A percentile compares a stretch with the other conserved stretches of the same genome.
phyloP scores from a whole-genome alignment of 2,113 vertebrate species.

The Mus musculus region GRCm39 chrX:8085001-8085500 shows the following conservation, averaged over 20 bases:
- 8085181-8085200: neutral
- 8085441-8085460: neutral
- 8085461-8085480: neutral
- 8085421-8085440: neutral
- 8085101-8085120: neutral
- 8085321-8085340: neutral
- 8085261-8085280: neutral
- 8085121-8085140: neutral
- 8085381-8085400: neutral
- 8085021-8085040: neutral
- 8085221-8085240: neutral
- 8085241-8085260: neutral
- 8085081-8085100: neutral
- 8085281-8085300: neutral
- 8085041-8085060: neutral
- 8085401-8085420: neutral
- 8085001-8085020: neutral
- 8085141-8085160: neutral
- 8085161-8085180: neutral
- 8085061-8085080: neutral
- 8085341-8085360: neutral
- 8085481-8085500: neutral
- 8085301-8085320: neutral
- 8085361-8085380: neutral
- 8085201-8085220: neutral